Evolutionary conservation across 2,797 vertebrate species (phyloP).

Genomic region (Pseudopleuronectes americanus): DNA sequence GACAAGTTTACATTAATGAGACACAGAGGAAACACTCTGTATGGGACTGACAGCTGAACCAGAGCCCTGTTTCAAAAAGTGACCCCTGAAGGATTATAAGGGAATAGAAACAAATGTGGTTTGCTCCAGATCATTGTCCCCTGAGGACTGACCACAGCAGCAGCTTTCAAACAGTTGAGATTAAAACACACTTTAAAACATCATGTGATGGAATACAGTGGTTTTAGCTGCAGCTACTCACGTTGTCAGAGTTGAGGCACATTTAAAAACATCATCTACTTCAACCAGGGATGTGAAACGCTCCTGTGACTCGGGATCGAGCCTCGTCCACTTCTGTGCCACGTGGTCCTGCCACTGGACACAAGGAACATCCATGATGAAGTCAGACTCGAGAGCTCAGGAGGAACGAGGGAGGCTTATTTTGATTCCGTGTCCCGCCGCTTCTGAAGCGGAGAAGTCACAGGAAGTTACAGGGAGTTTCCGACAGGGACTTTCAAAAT

Average conservation of each 20-base stretch:
- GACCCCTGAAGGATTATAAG: too few species aligned
- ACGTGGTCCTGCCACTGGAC: conserved; percentile 77
- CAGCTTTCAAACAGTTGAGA: background rate
- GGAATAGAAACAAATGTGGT: too few species aligned
- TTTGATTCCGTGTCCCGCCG: conserved; percentile 2
- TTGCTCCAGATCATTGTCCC: background rate
- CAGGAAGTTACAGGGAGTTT: background rate
- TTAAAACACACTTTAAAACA: background rate
- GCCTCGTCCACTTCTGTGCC: conserved; percentile 75
- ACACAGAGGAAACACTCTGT: too few species aligned
- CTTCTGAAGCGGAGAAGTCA: background rate
- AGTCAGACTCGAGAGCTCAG: background rate
- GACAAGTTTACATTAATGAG: too few species aligned
- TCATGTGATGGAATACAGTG: background rate
- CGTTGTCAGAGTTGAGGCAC: conserved; percentile 64
- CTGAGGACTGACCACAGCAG: too few species aligned
- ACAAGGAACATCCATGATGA: conserved; percentile 80
- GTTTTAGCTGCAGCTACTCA: conserved; percentile 60
- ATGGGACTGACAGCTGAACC: too few species aligned
- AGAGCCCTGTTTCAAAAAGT: background rate
- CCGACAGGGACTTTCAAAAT: conserved; percentile 27
- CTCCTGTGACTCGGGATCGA: conserved; percentile 57
- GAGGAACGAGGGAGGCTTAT: conserved; percentile 2
- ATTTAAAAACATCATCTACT: conserved; percentile 76
- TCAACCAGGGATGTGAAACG: conserved; percentile 68